Evolutionary conservation across 2,113 vertebrate species (phyloP).

Genomic region (Isurus oxyrinchus): DNA sequence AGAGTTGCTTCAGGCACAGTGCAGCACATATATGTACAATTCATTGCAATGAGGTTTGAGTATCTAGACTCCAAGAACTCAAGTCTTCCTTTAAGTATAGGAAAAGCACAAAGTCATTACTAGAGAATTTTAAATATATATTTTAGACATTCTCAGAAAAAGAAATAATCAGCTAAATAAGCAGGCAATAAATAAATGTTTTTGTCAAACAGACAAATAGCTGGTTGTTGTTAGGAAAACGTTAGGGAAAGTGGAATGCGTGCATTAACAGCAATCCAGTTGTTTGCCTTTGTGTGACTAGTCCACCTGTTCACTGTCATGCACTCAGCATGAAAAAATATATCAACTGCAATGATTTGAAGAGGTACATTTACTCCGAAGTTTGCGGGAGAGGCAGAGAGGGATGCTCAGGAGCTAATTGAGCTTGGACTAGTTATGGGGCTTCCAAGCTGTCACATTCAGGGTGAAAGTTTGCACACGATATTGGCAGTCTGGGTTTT

Average conservation of each 20-base stretch:
- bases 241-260: conserved; percentile 14
- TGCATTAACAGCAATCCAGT: neutral
- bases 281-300: conserved; percentile 14
- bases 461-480: neutral
- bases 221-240: neutral
- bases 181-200: neutral
- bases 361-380: neutral
- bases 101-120: neutral
- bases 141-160: neutral
- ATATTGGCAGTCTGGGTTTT: neutral
- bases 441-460: neutral
- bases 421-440: neutral
- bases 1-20: neutral
- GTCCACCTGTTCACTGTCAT: neutral
- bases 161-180: neutral
- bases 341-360: neutral
- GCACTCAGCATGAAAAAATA: neutral
- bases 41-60: neutral
- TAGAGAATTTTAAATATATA: neutral
- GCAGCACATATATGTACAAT: neutral
- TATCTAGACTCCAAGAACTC: no score
- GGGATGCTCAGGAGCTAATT: neutral
- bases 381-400: neutral
- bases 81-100: neutral
- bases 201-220: neutral